Evolutionary conservation across 2,888 invertebrate species (phyloP).

Genomic region (Chrysolina americana): DNA sequence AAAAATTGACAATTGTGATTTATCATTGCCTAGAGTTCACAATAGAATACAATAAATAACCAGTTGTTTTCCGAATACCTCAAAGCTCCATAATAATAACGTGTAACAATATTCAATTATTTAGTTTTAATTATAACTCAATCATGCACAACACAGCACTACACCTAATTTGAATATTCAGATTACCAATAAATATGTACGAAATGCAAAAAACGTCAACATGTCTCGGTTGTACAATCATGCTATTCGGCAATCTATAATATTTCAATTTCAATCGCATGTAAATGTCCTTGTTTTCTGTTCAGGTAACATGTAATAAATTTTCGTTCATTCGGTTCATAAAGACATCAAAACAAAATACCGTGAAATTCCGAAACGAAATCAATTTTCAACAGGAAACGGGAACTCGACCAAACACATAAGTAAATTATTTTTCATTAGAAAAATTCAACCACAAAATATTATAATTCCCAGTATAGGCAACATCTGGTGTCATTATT

Average conservation of each 20-base stretch:
- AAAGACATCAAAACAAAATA: slow-evolving; percentile 43
- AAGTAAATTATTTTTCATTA: slow-evolving; percentile 39
- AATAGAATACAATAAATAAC: too few species aligned
- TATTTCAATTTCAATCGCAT: background rate
- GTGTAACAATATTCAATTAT: too few species aligned
- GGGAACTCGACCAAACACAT: slow-evolving; percentile 32
- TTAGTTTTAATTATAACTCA: too few species aligned
- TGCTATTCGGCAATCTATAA: slow-evolving; percentile 4
- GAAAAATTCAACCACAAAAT: slow-evolving; percentile 45
- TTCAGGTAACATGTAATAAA: slow-evolving; percentile 26
- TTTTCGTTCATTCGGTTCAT: slow-evolving; percentile 32
- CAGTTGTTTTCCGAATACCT: too few species aligned
- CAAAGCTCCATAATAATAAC: too few species aligned
- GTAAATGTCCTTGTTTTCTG: slow-evolving; percentile 5
- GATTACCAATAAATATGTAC: background rate
- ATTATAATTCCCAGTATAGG: slow-evolving; percentile 43
- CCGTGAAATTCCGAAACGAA: slow-evolving; percentile 46
- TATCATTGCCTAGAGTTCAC: too few species aligned
- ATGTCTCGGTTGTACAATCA: background rate
- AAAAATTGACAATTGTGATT: too few species aligned
- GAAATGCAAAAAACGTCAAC: background rate
- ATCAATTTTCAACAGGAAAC: slow-evolving; percentile 52
- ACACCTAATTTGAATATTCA: background rate
- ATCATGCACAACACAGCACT: too few species aligned
- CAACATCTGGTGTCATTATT: slow-evolving; percentile 49